These are phyloP conservation scores for Chalcis sispes DNA, from an alignment of 2,888 invertebrate genomes.

Conservation along the genomic window DNA sequence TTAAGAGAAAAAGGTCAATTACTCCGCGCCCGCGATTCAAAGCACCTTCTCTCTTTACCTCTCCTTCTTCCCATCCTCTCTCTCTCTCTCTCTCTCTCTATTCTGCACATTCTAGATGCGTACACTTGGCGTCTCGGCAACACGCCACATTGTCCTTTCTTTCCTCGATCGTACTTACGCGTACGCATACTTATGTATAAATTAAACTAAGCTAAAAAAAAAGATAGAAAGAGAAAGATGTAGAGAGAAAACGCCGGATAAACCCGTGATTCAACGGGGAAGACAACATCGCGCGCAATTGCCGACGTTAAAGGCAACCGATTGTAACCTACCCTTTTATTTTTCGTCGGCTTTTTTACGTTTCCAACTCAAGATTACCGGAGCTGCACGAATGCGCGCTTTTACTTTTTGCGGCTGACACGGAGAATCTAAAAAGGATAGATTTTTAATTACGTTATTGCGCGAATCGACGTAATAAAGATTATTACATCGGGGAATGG, in stretches of 20 bases:
- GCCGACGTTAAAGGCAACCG: neutral
- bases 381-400: too few relatives aligned
- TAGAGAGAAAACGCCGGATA: neutral
- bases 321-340: neutral
- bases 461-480: too few relatives aligned
- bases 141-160: too few relatives aligned
- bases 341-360: neutral
- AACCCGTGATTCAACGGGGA: neutral
- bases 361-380: neutral
- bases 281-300: too few relatives aligned
- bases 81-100: neutral
- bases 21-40: constrained; percentile 38
- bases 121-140: too few relatives aligned
- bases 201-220: neutral
- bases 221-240: neutral
- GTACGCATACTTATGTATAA: neutral
- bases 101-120: too few relatives aligned
- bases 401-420: too few relatives aligned
- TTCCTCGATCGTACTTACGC: neutral
- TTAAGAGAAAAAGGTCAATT: constrained; percentile 54
- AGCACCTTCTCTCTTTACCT: neutral
- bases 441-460: too few relatives aligned
- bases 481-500: too few relatives aligned
- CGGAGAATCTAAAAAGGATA: neutral
- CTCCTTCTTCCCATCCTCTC: neutral